A percentile compares a stretch with the other conserved stretches of the same genome.
Conservation (phyloP, 2,113 vertebrate species). For the Antennarius striatus region DNA sequence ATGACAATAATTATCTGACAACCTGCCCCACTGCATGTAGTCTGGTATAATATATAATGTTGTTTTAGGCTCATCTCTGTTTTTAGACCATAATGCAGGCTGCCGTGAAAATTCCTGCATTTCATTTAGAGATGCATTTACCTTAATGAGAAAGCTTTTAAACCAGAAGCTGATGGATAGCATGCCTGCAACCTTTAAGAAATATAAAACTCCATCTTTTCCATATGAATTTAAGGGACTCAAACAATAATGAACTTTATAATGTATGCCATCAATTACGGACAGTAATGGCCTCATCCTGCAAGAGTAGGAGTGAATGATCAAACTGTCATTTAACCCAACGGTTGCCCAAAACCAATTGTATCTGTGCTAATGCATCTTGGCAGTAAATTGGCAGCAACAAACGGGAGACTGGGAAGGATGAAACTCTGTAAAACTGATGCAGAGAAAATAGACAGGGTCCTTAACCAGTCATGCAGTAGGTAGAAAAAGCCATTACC, state of each 20-base stretch:
- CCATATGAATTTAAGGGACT: not conserved
- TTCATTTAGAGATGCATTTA: conserved; percentile 28
- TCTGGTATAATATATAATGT: too few relatives aligned
- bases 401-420: too few relatives aligned
- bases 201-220: not conserved
- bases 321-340: not conserved
- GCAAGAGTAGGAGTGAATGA: not conserved
- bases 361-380: too few relatives aligned
- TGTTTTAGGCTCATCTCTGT: not conserved
- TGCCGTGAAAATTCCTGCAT: conserved; percentile 6
- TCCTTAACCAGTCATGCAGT: not conserved
- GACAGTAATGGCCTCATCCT: not conserved
- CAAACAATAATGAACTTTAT: conserved; percentile 10
- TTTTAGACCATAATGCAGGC: conserved; percentile 10
- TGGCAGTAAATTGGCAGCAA: too few relatives aligned
- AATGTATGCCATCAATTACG: conserved; percentile 1
- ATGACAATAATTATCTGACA: too few relatives aligned
- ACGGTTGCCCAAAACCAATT: too few relatives aligned
- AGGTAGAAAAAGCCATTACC: not conserved
- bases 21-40: too few relatives aligned
- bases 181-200: conserved; percentile 11
- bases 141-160: conserved; percentile 46
- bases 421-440: too few relatives aligned
- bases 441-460: conserved; percentile 1
- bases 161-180: conserved; percentile 28